These are phyloP conservation scores for Falco columbarius DNA, from an alignment of 2,797 vertebrate genomes.

Conservation along the genomic window DNA sequence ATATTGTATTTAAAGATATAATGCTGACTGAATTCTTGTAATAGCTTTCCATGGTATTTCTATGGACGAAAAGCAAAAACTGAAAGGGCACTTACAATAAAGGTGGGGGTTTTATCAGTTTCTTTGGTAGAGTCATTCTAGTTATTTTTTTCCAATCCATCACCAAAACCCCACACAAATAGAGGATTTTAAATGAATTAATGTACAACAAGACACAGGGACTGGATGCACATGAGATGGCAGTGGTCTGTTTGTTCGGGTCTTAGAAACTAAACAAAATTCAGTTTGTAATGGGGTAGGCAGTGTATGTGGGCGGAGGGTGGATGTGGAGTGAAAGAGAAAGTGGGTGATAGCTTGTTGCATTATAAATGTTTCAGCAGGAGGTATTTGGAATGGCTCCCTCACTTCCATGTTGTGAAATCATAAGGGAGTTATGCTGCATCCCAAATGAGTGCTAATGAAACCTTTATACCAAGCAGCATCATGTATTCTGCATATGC, in stretches of 20 bases:
- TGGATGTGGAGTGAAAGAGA: background rate
- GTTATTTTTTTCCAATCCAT: background rate
- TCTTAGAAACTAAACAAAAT: background rate
- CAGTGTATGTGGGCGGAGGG: background rate
- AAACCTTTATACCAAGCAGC: slow-evolving; percentile 48
- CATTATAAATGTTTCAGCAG: slow-evolving; percentile 44
- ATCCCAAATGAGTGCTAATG: slow-evolving; percentile 67
- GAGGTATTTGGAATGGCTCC: slow-evolving; percentile 48
- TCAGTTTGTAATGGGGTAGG: background rate
- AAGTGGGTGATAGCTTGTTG: slow-evolving; percentile 15
- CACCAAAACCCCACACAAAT: background rate
- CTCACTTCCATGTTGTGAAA: slow-evolving; percentile 37
- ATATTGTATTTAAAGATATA: background rate
- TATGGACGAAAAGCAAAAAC: background rate
- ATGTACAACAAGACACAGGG: background rate
- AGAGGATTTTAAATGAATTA: background rate
- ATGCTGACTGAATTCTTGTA: background rate
- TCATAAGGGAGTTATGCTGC: slow-evolving; percentile 52
- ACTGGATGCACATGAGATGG: background rate
- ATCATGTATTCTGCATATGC: slow-evolving; percentile 41
- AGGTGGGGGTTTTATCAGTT: background rate
- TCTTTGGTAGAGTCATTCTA: background rate
- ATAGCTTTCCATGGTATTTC: background rate
- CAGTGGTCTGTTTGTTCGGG: background rate
- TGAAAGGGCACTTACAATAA: background rate